Conservation (phyloP, 2,113 vertebrate species). For the Trachemys scripta region DNA sequence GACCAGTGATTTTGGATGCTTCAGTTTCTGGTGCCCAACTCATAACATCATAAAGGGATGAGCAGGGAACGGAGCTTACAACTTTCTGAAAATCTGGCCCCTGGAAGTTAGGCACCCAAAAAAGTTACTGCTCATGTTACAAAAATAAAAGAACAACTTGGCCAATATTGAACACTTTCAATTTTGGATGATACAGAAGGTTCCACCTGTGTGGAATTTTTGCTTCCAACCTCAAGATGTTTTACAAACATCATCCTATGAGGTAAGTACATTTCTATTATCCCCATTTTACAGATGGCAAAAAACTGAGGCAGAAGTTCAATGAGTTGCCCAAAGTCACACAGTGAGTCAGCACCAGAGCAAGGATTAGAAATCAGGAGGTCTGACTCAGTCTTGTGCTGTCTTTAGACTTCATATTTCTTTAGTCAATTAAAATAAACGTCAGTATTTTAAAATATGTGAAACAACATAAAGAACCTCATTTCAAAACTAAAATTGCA, state of each 20-base stretch:
- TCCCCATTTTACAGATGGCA: background rate
- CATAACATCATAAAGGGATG: background rate
- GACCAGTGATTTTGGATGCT: background rate
- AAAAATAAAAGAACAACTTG: background rate
- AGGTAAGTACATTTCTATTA: background rate
- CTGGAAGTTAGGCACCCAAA: background rate
- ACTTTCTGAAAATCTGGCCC: background rate
- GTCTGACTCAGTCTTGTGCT: background rate
- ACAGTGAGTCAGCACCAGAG: background rate
- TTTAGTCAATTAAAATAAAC: background rate
- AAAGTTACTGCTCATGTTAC: background rate
- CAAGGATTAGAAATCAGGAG: background rate
- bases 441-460: background rate
- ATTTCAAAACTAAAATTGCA: background rate
- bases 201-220: background rate
- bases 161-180: background rate
- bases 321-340: background rate
- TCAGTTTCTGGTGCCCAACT: background rate
- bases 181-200: background rate
- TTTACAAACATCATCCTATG: background rate
- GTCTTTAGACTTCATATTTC: background rate
- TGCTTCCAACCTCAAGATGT: background rate
- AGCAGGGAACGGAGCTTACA: fast-evolving
- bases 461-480: background rate
- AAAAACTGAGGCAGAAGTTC: background rate